Conservation (phyloP, 2,797 vertebrate species). For the Eulemur coronatus region DNA sequence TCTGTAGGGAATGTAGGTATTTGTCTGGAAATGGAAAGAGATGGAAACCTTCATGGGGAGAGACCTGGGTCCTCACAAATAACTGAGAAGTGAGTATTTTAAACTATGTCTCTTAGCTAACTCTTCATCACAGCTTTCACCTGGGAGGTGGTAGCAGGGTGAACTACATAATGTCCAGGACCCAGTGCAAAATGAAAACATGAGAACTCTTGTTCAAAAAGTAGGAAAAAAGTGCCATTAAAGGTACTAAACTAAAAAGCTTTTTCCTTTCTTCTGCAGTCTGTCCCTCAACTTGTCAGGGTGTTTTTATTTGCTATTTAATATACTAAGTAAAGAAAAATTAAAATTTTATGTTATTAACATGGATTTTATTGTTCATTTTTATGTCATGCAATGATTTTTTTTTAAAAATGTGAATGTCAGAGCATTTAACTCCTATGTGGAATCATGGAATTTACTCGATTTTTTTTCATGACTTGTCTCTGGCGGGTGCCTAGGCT, state of each 20-base stretch:
- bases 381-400: background rate
- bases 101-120: background rate
- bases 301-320: background rate
- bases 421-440: background rate
- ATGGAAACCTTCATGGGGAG: background rate
- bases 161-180: background rate
- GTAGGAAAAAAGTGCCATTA: background rate
- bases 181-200: background rate
- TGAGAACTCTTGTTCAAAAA: background rate
- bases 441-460: background rate
- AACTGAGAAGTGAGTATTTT: background rate
- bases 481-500: background rate
- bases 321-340: background rate
- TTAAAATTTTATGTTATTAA: background rate
- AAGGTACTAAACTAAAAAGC: background rate
- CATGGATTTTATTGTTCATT: background rate
- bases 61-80: background rate
- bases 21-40: background rate
- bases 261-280: background rate
- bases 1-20: background rate
- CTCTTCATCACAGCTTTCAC: background rate
- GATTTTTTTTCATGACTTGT: background rate
- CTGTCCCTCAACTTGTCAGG: background rate
- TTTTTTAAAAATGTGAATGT: background rate
- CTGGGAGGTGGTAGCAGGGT: background rate